phyloP scores from a whole-genome alignment of 1,140 invertebrate genomes.

The Drosophila persimilis region DNA sequence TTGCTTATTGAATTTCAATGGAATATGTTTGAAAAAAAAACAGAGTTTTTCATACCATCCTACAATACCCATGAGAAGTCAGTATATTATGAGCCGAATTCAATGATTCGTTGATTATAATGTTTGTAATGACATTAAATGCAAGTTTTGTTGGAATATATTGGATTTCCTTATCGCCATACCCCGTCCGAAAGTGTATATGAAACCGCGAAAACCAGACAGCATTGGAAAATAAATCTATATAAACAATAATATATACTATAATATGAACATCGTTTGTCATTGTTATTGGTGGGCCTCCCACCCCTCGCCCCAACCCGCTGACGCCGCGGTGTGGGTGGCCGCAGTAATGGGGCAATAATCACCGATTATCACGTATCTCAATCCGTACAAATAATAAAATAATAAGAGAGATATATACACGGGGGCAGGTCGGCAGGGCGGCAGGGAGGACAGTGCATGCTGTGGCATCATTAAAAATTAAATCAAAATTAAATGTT shows the following conservation, averaged over 20 bases:
- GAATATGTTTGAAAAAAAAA: not conserved
- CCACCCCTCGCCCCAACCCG: not conserved
- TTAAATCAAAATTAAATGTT: slow-evolving; percentile 76
- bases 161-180: too few relatives aligned
- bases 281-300: slow-evolving; percentile 31
- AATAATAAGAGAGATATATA: not conserved
- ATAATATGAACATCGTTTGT: slow-evolving; percentile 24
- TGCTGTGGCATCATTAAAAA: slow-evolving; percentile 62
- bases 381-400: slow-evolving; percentile 14
- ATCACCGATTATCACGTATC: slow-evolving; percentile 68
- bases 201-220: too few relatives aligned
- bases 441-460: not conserved
- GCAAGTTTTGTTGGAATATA: too few relatives aligned
- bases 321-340: slow-evolving; percentile 43
- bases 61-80: too few relatives aligned
- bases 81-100: too few relatives aligned
- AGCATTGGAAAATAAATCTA: not conserved
- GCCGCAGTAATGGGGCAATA: slow-evolving; percentile 62
- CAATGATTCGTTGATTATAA: too few relatives aligned
- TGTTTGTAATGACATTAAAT: too few relatives aligned
- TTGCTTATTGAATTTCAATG: too few relatives aligned
- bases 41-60: too few relatives aligned
- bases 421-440: not conserved
- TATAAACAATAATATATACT: slow-evolving; percentile 6
- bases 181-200: too few relatives aligned